Evolutionary conservation across 2,797 vertebrate species (phyloP), one percentile per base, ranked within the genome.

Genomic region (Acanthurus tractus): DNA sequence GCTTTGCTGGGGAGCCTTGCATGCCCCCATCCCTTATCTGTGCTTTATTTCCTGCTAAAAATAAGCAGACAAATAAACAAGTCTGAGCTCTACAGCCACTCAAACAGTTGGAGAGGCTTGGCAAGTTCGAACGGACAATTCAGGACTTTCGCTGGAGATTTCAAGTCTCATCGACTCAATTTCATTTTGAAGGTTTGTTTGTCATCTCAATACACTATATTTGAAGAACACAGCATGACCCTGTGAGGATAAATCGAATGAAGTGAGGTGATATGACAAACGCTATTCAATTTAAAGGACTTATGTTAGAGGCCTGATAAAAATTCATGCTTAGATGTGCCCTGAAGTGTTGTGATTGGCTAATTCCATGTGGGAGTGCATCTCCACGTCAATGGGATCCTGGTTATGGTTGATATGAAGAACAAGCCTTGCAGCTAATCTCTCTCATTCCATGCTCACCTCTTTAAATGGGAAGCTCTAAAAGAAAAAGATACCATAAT

Each of bases 31-130:
- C 82, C 83, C 68, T 92, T 92, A 93, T 85, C 81, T 87, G 52
- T 82, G 84, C 50, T 86, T 84, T 82, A 70, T 84, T 87, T 86
- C 78, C 79, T 77, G 72, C 89, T 90, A 92, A 92, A 94, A 93
- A 93, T 87, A 93, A 90, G 83, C 66, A 74, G 61, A 82, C 76
- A 86, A 90, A 93, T 82, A 81, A 90, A 88, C 82, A 88, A 73
- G 62, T 79, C 58, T 76, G 76, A 82, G 81, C 65, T 81, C 54
- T 70, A 74, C 79, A 73, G 69, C 78, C 57, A 84, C 22, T 83
- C 77, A 59, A 76, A 74, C 68, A 69, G 48, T 68, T 66, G 57
- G 46, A 69, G 74, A 74, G 58, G 63, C 73, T 87, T 42, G 14
- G 50, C 44, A 17, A 65, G 79, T 78, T 84, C 14, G 36, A 44